phyloP scores from a whole-genome alignment of 2,113 vertebrate species.

The Euleptes europaea region DNA sequence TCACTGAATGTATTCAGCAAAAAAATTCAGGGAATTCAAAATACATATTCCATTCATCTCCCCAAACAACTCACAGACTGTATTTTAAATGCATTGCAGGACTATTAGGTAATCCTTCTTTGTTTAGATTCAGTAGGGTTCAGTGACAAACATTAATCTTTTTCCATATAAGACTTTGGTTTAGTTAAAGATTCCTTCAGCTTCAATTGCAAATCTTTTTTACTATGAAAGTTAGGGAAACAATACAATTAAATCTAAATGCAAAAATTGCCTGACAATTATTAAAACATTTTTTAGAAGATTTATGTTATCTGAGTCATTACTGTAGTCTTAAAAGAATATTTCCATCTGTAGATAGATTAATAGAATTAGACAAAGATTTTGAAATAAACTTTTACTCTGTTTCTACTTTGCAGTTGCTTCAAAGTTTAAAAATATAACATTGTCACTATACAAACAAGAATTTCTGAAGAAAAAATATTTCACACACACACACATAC shows the following conservation, averaged over 20 bases:
- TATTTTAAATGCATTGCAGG: conserved; percentile 87
- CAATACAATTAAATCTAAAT: conserved; percentile 54
- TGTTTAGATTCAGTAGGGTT: conserved; percentile 85
- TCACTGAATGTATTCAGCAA: conserved; percentile 68
- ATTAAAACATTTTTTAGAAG: conserved; percentile 63
- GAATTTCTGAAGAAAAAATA: conserved; percentile 61
- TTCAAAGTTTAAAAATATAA: conserved; percentile 56
- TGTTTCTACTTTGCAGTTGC: conserved; percentile 69
- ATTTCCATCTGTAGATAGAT: conserved; percentile 65
- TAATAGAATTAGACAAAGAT: conserved; percentile 72
- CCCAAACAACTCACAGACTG: conserved; percentile 86
- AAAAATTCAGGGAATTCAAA: conserved; percentile 78
- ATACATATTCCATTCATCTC: conserved; percentile 77
- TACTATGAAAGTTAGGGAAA: conserved; percentile 46
- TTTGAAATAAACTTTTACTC: conserved; percentile 74
- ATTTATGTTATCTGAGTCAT: conserved; percentile 55
- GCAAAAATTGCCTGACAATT: conserved; percentile 54
- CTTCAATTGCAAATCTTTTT: conserved; percentile 43
- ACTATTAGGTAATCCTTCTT: conserved; percentile 88
- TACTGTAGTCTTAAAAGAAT: conserved; percentile 56
- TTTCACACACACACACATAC: conserved; percentile 58
- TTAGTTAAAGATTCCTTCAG: conserved; percentile 44
- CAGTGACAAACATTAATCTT: conserved; percentile 83
- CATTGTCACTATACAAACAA: conserved; percentile 58
- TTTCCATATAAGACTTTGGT: conserved; percentile 68